Evolutionary conservation across 2,888 invertebrate species (phyloP).

Genomic region (Sphaerophoria taeniata): DNA sequence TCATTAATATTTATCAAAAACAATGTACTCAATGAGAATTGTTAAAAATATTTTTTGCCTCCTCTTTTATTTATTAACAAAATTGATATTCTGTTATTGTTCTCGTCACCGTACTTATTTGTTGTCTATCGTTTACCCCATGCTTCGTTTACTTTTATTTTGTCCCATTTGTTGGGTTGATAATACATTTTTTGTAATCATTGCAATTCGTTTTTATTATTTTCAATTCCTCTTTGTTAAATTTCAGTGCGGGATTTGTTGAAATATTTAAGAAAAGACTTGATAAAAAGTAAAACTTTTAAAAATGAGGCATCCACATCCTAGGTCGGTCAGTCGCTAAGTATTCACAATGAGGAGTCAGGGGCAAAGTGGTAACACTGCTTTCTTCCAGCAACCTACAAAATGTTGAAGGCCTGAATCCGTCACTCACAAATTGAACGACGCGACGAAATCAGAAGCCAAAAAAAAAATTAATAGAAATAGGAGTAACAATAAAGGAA

Average conservation of each 20-base stretch:
- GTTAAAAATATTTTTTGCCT: conserved; percentile 6
- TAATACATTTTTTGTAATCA: conserved; percentile 54
- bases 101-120: conserved; percentile 19
- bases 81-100: conserved; percentile 54
- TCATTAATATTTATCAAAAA: conserved; percentile 27
- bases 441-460: background rate
- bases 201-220: conserved; percentile 40
- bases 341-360: too few relatives aligned
- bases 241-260: conserved; percentile 1
- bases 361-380: too few relatives aligned
- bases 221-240: conserved; percentile 17
- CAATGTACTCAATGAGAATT: conserved; percentile 16
- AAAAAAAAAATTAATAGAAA: background rate
- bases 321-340: too few relatives aligned
- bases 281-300: too few relatives aligned
- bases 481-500: conserved; percentile 11
- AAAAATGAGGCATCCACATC: too few relatives aligned
- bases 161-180: conserved; percentile 46
- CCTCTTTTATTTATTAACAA: background rate
- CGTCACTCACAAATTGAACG: background rate
- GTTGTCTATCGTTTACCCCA: conserved; percentile 37
- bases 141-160: conserved; percentile 28
- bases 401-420: background rate
- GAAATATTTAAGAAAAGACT: background rate
- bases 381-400: too few relatives aligned